A percentile compares a stretch with the other conserved stretches of the same genome.
These are phyloP conservation scores for Odontocolon sp. DNA, from an alignment of 2,888 invertebrate species.

Conservation along the genomic window DNA sequence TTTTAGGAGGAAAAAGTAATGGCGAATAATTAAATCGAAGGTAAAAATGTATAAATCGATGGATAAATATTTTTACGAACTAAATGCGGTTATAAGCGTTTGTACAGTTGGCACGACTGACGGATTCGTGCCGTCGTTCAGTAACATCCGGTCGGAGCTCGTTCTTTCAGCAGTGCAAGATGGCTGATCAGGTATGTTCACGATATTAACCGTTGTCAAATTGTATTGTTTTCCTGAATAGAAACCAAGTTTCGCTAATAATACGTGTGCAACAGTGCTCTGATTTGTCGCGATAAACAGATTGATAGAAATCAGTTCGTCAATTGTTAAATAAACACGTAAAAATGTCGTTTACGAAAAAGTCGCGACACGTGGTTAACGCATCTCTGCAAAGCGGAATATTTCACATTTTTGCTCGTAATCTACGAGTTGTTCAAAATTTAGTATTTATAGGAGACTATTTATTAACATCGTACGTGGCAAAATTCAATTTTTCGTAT, in stretches of 20 bases:
- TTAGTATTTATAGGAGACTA: background rate
- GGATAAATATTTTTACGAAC: background rate
- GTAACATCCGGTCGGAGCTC: constrained; percentile 60
- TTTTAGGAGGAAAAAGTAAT: background rate
- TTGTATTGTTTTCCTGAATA: constrained; percentile 34
- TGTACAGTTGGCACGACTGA: constrained; percentile 15
- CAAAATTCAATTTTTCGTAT: background rate
- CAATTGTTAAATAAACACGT: background rate
- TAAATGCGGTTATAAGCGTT: background rate
- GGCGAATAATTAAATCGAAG: background rate
- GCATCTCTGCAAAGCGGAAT: constrained; percentile 33
- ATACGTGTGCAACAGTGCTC: constrained; percentile 11
- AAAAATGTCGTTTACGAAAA: constrained; percentile 25
- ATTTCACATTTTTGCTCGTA: background rate
- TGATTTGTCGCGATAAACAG: background rate
- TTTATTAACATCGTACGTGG: background rate
- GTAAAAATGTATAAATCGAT: background rate
- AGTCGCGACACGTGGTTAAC: constrained; percentile 70
- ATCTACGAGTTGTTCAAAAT: background rate
- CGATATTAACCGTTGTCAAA: constrained; percentile 51
- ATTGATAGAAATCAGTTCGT: constrained; percentile 5
- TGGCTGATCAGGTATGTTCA: constrained; percentile 91
- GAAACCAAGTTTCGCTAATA: background rate
- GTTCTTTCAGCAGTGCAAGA: constrained; percentile 85
- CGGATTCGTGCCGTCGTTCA: constrained; percentile 3